Evolutionary conservation across 2,888 invertebrate species (phyloP).

Genomic region (Cerastis leucographa): DNA sequence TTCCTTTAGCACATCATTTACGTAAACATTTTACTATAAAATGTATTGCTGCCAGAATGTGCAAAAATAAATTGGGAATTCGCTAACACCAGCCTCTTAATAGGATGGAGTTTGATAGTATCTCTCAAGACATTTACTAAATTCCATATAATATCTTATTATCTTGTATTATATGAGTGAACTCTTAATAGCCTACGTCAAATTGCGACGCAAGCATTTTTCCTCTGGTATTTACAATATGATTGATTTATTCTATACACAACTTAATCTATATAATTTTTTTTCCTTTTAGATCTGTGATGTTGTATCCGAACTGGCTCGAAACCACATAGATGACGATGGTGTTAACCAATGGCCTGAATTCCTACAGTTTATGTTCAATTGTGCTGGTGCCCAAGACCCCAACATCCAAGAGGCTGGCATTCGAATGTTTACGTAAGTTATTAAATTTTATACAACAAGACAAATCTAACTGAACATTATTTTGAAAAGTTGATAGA

Average conservation of each 20-base stretch:
- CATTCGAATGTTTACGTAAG: conserved; percentile 97
- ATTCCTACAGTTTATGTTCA: conserved; percentile 98
- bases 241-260: background rate
- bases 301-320: conserved; percentile 98
- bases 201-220: background rate
- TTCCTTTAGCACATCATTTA: conserved; percentile 69
- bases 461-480: no score
- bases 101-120: conserved; percentile 89
- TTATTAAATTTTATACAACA: no score
- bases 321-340: conserved; percentile 98
- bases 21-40: conserved; percentile 78
- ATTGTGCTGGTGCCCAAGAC: conserved; percentile 96
- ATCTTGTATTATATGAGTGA: background rate
- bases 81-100: conserved; percentile 86
- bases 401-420: conserved; percentile 97
- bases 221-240: background rate
- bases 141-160: background rate
- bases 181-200: background rate
- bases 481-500: background rate
- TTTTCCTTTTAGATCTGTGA: conserved; percentile 93
- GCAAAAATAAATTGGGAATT: conserved; percentile 85
- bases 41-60: conserved; percentile 85
- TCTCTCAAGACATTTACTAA: conserved; percentile 79
- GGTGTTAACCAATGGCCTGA: conserved; percentile 99
- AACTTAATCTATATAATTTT: background rate